Conservation (phyloP, 2,113 vertebrate species). For the Calidris pugnax region DNA sequence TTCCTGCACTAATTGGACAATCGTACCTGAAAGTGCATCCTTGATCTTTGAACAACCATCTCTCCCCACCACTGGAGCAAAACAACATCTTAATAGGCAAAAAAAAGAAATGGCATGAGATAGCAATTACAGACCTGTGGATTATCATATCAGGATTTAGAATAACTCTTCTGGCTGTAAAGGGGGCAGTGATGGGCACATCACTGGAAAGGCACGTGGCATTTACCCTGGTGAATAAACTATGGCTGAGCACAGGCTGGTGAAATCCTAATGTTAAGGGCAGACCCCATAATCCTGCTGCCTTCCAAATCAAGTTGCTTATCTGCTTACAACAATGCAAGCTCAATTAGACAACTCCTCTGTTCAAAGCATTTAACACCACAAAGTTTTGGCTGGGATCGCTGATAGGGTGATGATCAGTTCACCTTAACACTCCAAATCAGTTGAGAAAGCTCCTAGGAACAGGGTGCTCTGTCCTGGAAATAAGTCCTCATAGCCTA, state of each 20-base stretch:
- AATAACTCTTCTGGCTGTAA: neutral
- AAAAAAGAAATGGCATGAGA: neutral
- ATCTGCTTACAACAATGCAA: accelerated
- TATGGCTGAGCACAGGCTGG: accelerated
- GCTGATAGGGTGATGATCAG: no score
- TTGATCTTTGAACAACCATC: neutral
- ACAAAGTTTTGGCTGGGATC: neutral
- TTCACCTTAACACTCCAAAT: accelerated
- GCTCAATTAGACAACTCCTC: neutral
- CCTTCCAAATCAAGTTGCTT: accelerated
- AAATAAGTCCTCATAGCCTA: neutral
- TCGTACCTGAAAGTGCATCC: neutral
- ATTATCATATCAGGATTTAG: neutral
- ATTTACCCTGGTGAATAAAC: neutral
- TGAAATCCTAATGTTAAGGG: neutral
- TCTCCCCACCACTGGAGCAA: neutral
- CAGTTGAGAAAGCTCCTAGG: no score
- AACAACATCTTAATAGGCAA: neutral
- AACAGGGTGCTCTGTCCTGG: neutral
- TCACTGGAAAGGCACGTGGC: accelerated
- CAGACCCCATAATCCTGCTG: neutral
- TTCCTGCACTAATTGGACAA: neutral
- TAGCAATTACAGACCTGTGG: neutral
- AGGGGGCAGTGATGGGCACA: neutral
- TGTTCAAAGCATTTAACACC: neutral